phyloP scores from a whole-genome alignment of 2,113 vertebrate genomes.

The Anguilla rostrata region DNA sequence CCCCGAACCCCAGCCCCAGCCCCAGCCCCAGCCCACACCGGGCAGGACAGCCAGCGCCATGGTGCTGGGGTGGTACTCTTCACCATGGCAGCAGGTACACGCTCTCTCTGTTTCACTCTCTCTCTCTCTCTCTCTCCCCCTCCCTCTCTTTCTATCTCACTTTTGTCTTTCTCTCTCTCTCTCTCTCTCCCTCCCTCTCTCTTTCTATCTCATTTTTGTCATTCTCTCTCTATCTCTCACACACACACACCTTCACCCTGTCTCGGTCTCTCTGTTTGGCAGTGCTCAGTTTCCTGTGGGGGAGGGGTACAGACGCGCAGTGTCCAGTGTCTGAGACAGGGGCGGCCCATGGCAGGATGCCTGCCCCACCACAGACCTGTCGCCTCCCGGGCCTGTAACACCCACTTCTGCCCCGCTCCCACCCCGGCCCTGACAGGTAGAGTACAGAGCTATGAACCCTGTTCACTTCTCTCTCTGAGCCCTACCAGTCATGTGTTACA shows the following conservation, averaged over 20 bases:
- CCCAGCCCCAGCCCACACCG: constrained; percentile 9
- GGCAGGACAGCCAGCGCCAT: constrained; percentile 49
- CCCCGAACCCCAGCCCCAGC: constrained; percentile 43
- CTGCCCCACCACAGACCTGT: constrained; percentile 81
- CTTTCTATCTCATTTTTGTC: not conserved
- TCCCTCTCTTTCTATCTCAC: too few relatives aligned
- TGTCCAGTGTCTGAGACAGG: constrained; percentile 85
- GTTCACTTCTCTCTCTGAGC: not conserved
- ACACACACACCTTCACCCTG: not conserved
- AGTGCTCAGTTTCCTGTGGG: constrained; percentile 95
- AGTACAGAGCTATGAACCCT: not conserved
- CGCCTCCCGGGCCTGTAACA: constrained; percentile 86
- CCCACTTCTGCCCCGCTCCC: constrained; percentile 78
- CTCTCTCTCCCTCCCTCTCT: not conserved
- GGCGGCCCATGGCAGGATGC: constrained; percentile 78
- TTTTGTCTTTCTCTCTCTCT: not conserved
- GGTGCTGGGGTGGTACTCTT: constrained; percentile 83
- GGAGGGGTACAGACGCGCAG: constrained; percentile 88
- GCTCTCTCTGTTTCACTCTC: not conserved
- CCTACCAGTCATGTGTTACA: not conserved
- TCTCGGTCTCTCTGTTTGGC: constrained; percentile 26
- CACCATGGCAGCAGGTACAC: constrained; percentile 91
- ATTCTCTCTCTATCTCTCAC: not conserved
- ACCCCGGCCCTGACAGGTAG: constrained; percentile 68
- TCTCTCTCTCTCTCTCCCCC: not conserved